Base-by-base conservation (phyloP, 2,888 invertebrate species). In the Vesta saturnalis region DNA sequence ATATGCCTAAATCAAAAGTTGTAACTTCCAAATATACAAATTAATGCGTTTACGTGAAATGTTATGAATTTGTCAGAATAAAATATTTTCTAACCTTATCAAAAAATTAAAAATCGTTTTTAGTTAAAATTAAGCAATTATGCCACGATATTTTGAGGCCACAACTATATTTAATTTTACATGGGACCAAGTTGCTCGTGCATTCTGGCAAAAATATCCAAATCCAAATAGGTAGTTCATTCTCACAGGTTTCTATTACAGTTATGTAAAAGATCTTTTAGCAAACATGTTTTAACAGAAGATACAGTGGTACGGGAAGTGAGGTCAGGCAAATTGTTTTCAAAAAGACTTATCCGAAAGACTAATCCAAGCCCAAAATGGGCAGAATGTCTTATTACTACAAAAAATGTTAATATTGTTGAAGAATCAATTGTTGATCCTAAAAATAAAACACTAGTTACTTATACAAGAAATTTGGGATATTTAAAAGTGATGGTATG, bases 381-480 rank as follows among this genome's bases (percentile, higher is more conserved):
- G 96, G 97, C 95, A 14, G 94, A 96, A 83, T 87, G 91, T 80
- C 91, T 95, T 78, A 89, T 94, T 76, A 90, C 87, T 76, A 89
- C 91, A 70, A 89, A 91, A 80, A 88, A 90, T 66, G 94, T 97
- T 1, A 94, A 93, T 82, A 95, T 99, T 60, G 87, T 99, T 8
- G 99, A 99, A 84, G 98, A 99, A 83, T 97, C 96, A 2, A 87
- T 96, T 70, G 91, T 97, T 46, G 97, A 99, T 84, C 93, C 94
- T 0, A 88, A 90, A 72, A 89, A 90, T 59, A 94, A 92, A 82
- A 90, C 91, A 14, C 86, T 99, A 10, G 90, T 92, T 18, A 97
- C 98, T 0, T 97, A 97, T 82, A 97, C 98, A 0, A 89, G 96
- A 77, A 99, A 99, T 85, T 86, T 98, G 77, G 96, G 95, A 67